Base-by-base conservation (phyloP, 2,888 invertebrate species). In the Ochropacha duplaris region DNA sequence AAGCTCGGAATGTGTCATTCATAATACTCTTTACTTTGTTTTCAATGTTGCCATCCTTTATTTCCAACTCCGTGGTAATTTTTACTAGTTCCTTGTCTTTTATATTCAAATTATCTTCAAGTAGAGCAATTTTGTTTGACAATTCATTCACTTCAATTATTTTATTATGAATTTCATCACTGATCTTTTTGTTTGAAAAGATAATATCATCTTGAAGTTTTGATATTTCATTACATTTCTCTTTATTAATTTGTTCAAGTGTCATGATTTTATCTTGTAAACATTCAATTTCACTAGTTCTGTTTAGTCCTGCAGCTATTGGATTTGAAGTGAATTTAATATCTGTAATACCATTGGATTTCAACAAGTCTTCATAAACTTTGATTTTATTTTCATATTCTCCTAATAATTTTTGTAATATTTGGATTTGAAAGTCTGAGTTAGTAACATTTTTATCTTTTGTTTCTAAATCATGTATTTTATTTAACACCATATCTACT, bases 371-470 rank as follows among this genome's bases (percentile, higher is more conserved):
- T 80, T 90, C 89, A 79, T 90, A 90, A 4, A 62, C 58, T 69
- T 83, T 86, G 54, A 91, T 90, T 81, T 90, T 92, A 57, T 71
- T 82, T 75, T 92, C 91, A 86, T 91, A 92, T 72, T 91, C 91
- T 51, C 61, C 58, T 22, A 92, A 64, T 31, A 92, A 71, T 62
- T 91, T 92, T 62, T 83, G 78, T 50, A 84, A 71, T 59, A 91
- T 75, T 50, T 83, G 83, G 65, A 71, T 79, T 65, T 88, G 83
- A 58, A 83, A 75, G 56, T 68, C 68, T 50, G 62, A 63, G 9
- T 61, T 50, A 55, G 50, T 62, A 52, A 54, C 55, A 56, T 54
- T 71, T 58, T 62, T 76, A 34, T 69, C 68, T 65, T 69, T 70
- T 36, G 64, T 62, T 49, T 79, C 70, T 54, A 78, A 56, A 51